phyloP scores from a whole-genome alignment of 2,113 vertebrate genomes.

The Pyxicephalus adspersus region DNA sequence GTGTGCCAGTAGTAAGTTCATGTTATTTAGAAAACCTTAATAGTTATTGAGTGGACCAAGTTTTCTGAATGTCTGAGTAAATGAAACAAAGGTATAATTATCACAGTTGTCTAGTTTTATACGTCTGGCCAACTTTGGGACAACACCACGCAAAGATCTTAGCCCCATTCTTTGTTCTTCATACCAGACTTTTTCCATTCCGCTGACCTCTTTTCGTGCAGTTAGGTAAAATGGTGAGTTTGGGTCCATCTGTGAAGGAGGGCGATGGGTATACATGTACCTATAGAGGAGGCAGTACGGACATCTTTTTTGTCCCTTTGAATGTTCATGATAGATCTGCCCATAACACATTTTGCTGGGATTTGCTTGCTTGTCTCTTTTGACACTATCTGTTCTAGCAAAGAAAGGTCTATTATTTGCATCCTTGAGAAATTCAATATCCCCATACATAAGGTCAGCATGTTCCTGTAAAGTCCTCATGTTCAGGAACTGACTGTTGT shows the following conservation, averaged over 20 bases:
- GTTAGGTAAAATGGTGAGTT: slow-evolving; percentile 62
- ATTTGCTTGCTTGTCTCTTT: slow-evolving; percentile 62
- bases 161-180: slow-evolving; percentile 67
- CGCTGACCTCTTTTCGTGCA: slow-evolving; percentile 56
- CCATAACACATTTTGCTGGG: slow-evolving; percentile 22
- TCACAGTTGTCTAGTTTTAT: slow-evolving; percentile 66
- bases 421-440: slow-evolving; percentile 65
- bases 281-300: slow-evolving; percentile 64
- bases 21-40: slow-evolving; percentile 51
- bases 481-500: slow-evolving; percentile 68
- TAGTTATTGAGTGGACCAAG: slow-evolving; percentile 60
- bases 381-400: slow-evolving; percentile 60
- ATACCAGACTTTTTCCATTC: slow-evolving; percentile 56
- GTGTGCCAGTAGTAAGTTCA: background rate
- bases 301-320: slow-evolving; percentile 62
- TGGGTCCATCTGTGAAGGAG: slow-evolving; percentile 56
- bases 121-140: slow-evolving; percentile 65
- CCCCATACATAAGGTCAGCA: slow-evolving; percentile 55
- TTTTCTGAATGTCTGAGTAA: slow-evolving; percentile 65
- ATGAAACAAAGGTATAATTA: slow-evolving; percentile 67
- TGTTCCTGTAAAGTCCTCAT: slow-evolving; percentile 66
- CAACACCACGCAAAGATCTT: slow-evolving; percentile 56
- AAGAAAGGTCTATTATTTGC: slow-evolving; percentile 65
- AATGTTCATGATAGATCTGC: slow-evolving; percentile 62
- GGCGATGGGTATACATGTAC: slow-evolving; percentile 61